Base-by-base conservation (phyloP, 2,797 vertebrate genomes). In the Anolis apletophallus region DNA sequence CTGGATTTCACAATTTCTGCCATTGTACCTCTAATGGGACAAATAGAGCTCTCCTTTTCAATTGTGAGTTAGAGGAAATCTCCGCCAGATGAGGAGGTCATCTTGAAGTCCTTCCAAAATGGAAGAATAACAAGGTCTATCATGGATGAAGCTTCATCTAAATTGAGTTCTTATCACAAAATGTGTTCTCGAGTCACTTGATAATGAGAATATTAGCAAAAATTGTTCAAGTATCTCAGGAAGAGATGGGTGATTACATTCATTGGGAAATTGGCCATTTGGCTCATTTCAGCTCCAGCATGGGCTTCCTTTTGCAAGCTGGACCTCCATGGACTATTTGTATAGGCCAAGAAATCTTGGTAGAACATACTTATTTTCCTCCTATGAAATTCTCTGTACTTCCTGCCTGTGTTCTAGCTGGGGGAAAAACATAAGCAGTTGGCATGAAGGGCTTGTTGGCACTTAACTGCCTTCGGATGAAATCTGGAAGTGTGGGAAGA, bases 401-500 rank as follows among this genome's bases (percentile, higher is more conserved):
- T 87, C 2, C 19, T 87, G n/a, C 13, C 72, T 23, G 74, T 67
- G 29, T 61, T 21, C 81, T 87, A 2, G 32, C 40, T 81, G 29
- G 1, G 67, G 73, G 5, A 0, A 54, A 68, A 11, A 83, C 26
- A 64, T 29, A 64, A 32, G 12, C 46, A 88, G 17, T 0, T 85
- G 84, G 0, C 6, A 36, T 68, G 46, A 75, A 46, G 29, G 54
- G 3, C 46, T 32, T 46, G 4, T 78, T 83, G 21, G 6, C n/a
- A 89, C 12, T 0, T 80, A 89, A 0, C 64, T 75, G 1, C 26
- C 57, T 17, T n/a, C 40, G 17, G 17, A 9, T 72, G 34, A 57
- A 75, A 74, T 81, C 80, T 34, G 46, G 50, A 69, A 52, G 64
- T 61, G 81, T 32, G 29, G 57, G 64, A 55, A 83, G 71, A 21